phyloP scores from a whole-genome alignment of 2,888 invertebrate species.

The Rotaria macrura region DNA sequence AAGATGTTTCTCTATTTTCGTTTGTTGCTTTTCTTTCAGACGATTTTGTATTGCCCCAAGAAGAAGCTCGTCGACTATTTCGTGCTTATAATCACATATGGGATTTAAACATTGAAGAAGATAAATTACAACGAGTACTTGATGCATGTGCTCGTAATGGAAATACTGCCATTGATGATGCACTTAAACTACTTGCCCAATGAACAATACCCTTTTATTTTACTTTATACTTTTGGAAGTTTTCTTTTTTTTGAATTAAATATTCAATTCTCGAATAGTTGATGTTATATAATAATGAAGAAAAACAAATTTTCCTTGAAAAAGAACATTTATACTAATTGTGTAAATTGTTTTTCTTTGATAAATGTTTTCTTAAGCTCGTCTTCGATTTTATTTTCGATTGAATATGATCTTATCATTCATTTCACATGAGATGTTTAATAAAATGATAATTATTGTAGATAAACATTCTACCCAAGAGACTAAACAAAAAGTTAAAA shows the following conservation, averaged over 20 bases:
- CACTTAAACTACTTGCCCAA: slow-evolving; percentile 21
- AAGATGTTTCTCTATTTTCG: not conserved
- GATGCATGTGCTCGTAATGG: slow-evolving; percentile 15
- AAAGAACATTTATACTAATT: no score
- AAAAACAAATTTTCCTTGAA: no score
- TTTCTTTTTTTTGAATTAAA: not conserved
- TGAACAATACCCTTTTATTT: not conserved
- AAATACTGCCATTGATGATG: slow-evolving; percentile 28
- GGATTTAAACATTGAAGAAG: slow-evolving; percentile 30
- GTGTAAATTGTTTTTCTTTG: no score
- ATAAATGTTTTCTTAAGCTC: no score
- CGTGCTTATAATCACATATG: slow-evolving; percentile 29
- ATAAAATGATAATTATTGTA: no score
- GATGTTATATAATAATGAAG: no score
- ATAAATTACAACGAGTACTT: slow-evolving; percentile 18
- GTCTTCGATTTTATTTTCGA: no score
- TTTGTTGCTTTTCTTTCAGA: slow-evolving; percentile 13
- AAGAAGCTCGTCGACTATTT: slow-evolving; percentile 30
- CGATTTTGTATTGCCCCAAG: slow-evolving; percentile 26
- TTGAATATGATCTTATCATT: no score
- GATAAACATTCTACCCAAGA: no score
- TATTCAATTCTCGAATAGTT: no score
- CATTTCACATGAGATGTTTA: no score
- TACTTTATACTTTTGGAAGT: not conserved
- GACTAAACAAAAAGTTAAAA: no score